Base-by-base conservation (phyloP, 2,888 invertebrate genomes). In the Tinea trinotella region DNA sequence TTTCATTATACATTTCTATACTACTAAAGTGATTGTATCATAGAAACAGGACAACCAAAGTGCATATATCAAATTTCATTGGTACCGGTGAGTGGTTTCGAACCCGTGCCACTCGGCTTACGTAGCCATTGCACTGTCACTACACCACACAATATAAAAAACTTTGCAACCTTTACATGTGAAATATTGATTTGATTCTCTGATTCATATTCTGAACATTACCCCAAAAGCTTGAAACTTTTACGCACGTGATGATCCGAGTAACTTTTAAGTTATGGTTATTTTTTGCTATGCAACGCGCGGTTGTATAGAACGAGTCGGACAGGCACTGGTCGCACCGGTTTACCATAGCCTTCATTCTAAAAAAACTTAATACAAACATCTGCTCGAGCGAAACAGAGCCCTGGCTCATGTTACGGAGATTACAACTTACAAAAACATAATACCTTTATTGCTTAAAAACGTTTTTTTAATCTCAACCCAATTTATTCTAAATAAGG, bases 291-390 rank as follows among this genome's bases (percentile, higher is more conserved):
- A 71, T 67, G 64, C 71, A 65, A n/a, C n/a, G 70, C 72, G 68
- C 70, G 67, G 67, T 70, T 63, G 64, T 62, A 60, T 61, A 60
- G 64, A 64, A 64, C 66, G 59, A 62, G 64, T 70, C 65, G 68
- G 67, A 61, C 73, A 70, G 76, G 71, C 72, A 76, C 74, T 68
- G 71, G 80, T 78, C 66, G 60, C 66, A 79, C 80, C 79, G 80
- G 80, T 80, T 79, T 67, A 53, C 30, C 3, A 24, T 50, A 15
- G 1, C 0, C 18, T 22, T 49, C 54, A 18, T 36, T 55, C 53
- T 30, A 56, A 65, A 76, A 70, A 50, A 60, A 22, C 61, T 15
- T 50, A 35, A 64, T 59, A 55, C 54, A 10, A 3, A 17, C 40
- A 6, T 3, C 1, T 3, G 1, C 6, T 4, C 48, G 59, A 35